Conservation (phyloP, 2,888 invertebrate species). For the Dascillus cervinus region DNA sequence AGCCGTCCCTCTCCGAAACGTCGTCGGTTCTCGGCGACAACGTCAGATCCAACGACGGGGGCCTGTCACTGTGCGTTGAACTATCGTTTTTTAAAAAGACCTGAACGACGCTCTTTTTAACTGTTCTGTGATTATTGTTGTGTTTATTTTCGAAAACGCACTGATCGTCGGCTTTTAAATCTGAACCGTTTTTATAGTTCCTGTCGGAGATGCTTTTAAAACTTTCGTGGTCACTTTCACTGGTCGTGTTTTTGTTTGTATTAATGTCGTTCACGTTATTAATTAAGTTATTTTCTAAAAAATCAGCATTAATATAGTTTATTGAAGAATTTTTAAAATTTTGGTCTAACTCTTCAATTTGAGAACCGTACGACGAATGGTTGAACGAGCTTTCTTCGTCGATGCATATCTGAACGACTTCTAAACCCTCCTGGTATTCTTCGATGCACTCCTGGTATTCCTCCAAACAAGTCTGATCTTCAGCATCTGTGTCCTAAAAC, state of each 20-base stretch:
- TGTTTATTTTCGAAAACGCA: neutral
- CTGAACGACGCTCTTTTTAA: neutral
- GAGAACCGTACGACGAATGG: conserved; percentile 32
- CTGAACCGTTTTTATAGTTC: neutral
- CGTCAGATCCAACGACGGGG: neutral
- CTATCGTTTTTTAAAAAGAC: conserved; percentile 8
- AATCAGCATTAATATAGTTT: neutral
- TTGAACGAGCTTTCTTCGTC: conserved; percentile 49
- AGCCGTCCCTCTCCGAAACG: conserved; percentile 41
- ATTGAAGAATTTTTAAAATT: conserved; percentile 6
- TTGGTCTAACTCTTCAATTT: conserved; percentile 30
- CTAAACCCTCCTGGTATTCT: conserved; percentile 56
- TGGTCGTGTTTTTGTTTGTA: conserved; percentile 8
- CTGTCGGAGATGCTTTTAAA: conserved; percentile 20
- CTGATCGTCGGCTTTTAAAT: neutral
- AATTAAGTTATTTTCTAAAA: neutral
- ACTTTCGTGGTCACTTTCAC: conserved; percentile 17
- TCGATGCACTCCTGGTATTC: conserved; percentile 59
- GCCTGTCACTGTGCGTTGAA: conserved; percentile 8
- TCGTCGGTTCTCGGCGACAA: conserved; percentile 15
- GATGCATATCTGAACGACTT: conserved; percentile 55
- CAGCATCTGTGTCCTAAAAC: conserved; percentile 48
- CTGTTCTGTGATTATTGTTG: neutral
- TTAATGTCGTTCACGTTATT: conserved; percentile 6
- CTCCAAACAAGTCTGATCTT: conserved; percentile 56